Conservation (phyloP, 92 coral and sea anemone species). For the Siderastrea siderea region DNA sequence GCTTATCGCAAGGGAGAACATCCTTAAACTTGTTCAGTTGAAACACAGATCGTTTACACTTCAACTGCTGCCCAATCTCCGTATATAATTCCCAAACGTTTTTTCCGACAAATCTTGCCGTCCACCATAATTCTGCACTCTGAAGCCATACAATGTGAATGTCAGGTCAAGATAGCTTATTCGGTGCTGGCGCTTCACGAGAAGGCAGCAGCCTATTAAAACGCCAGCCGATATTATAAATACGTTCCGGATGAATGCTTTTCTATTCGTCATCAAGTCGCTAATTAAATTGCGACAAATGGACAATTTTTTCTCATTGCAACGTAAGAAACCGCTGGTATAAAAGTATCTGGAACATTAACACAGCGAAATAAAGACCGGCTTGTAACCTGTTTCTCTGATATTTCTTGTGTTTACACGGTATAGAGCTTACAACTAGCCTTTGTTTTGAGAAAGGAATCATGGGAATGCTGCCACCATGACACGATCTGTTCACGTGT, state of each 20-base stretch:
- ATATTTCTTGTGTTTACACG: not conserved
- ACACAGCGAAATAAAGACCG: not conserved
- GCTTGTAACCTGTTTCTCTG: not conserved
- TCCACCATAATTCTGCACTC: too few species aligned
- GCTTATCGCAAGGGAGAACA: not conserved
- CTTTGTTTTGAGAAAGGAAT: constrained; percentile 35
- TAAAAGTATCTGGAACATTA: not conserved
- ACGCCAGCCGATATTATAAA: not conserved
- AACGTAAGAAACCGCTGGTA: not conserved
- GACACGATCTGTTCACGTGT: constrained; percentile 45
- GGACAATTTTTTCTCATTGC: not conserved
- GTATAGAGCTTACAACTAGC: not conserved
- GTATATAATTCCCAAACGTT: not conserved
- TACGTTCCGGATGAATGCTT: constrained; percentile 47
- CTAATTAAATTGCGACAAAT: not conserved
- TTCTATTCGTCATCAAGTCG: constrained; percentile 28
- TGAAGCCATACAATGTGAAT: not conserved
- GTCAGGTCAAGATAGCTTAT: not conserved
- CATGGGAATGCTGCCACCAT: constrained; percentile 26
- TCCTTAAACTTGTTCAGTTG: constrained; percentile 6
- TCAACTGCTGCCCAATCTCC: not conserved
- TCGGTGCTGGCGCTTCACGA: too few species aligned
- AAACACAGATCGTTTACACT: not conserved
- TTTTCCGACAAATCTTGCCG: not conserved
- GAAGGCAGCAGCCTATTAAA: too few species aligned